Conservation (phyloP, 2,888 invertebrate genomes). For the Caradrina clavipalpis region DNA sequence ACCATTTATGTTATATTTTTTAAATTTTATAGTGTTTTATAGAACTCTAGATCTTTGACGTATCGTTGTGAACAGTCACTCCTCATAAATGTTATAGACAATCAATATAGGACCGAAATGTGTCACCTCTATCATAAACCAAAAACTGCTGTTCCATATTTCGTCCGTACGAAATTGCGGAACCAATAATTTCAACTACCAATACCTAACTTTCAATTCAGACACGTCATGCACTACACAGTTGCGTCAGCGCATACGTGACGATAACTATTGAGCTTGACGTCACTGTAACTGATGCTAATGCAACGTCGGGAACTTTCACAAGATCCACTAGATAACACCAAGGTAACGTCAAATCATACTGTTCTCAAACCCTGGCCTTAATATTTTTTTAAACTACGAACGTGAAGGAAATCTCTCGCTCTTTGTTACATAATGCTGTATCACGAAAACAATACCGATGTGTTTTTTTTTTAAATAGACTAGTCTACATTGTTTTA, state of each 20-base stretch:
- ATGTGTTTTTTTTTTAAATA: conserved; percentile 14
- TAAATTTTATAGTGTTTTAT: too few relatives aligned
- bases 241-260: conserved; percentile 25
- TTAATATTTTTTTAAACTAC: conserved; percentile 8
- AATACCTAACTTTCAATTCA: background rate
- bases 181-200: background rate
- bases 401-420: conserved; percentile 8
- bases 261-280: background rate
- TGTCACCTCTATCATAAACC: background rate
- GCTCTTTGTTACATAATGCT: conserved; percentile 5
- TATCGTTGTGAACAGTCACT: too few relatives aligned
- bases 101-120: background rate
- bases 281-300: conserved; percentile 10
- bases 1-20: too few relatives aligned
- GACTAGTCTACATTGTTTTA: conserved; percentile 21
- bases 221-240: conserved; percentile 6
- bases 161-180: background rate
- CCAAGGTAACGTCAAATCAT: conserved; percentile 37
- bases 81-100: background rate
- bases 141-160: background rate
- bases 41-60: too few relatives aligned
- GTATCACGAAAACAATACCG: conserved; percentile 17
- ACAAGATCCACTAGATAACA: conserved; percentile 27
- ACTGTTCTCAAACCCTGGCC: conserved; percentile 19
- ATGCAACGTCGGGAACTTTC: conserved; percentile 36